Conservation (phyloP, 2,797 vertebrate species). For the Helarctos malayanus region DNA sequence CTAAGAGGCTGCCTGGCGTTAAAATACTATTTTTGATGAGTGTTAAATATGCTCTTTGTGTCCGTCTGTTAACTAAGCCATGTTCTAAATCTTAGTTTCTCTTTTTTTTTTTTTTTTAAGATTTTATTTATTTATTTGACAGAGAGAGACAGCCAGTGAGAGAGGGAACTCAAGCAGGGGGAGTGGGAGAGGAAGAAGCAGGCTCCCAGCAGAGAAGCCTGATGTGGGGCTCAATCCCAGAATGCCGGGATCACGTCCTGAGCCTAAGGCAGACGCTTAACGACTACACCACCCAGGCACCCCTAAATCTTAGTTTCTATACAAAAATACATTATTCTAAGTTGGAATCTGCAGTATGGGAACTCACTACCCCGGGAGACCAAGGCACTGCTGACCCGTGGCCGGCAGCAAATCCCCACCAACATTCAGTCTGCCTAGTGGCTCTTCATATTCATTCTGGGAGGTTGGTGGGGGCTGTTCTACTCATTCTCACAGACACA, state of each 20-base stretch:
- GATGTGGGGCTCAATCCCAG: too few species aligned
- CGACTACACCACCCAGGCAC: too few species aligned
- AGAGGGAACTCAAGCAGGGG: too few species aligned
- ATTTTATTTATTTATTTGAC: too few species aligned
- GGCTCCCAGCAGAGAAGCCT: too few species aligned
- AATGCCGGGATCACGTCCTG: too few species aligned
- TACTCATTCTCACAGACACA: neutral
- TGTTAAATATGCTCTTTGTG: neutral
- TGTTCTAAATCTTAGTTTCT: neutral
- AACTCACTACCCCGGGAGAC: neutral
- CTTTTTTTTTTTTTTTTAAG: too few species aligned
- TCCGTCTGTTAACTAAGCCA: neutral
- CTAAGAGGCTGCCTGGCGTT: neutral
- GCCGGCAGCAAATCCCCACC: neutral
- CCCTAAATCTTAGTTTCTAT: neutral
- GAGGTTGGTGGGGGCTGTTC: neutral
- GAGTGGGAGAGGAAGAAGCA: too few species aligned
- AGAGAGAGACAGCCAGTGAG: too few species aligned
- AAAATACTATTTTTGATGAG: neutral
- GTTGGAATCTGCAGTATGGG: neutral
- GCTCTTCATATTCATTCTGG: neutral
- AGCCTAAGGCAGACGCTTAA: too few species aligned
- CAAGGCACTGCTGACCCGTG: neutral
- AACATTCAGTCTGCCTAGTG: neutral
- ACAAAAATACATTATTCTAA: slow-evolving; percentile 26